phyloP scores from a whole-genome alignment of 1,140 invertebrate genomes.

The Drosophila setifemur region DNA sequence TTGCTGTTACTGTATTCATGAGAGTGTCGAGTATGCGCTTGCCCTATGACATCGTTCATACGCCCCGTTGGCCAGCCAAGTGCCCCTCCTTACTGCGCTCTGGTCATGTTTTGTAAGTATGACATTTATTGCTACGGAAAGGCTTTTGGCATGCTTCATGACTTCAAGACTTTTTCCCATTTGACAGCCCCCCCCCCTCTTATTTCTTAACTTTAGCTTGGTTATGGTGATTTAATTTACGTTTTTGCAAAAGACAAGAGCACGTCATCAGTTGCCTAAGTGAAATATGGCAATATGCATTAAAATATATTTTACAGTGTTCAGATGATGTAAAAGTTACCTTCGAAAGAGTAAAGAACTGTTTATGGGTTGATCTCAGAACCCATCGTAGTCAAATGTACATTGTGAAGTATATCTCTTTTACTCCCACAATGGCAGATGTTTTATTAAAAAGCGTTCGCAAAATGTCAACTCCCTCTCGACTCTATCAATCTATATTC shows the following conservation, averaged over 20 bases:
- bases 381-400: no score
- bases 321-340: background rate
- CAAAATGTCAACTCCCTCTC: slow-evolving; percentile 18
- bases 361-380: no score
- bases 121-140: slow-evolving; percentile 79
- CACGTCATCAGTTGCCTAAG: background rate
- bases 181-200: slow-evolving; percentile 37
- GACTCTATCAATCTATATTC: slow-evolving; percentile 41
- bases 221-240: slow-evolving; percentile 45
- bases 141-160: slow-evolving; percentile 76
- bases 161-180: slow-evolving; percentile 47
- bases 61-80: slow-evolving; percentile 75
- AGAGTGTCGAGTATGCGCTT: slow-evolving; percentile 42
- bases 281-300: no score
- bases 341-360: background rate
- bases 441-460: slow-evolving; percentile 11
- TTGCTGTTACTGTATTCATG: slow-evolving; percentile 13
- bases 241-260: background rate
- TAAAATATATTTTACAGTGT: no score
- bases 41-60: slow-evolving; percentile 75
- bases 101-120: slow-evolving; percentile 49
- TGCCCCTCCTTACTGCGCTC: slow-evolving; percentile 29
- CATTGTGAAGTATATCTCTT: no score
- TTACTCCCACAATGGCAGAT: background rate
- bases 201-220: background rate